Evolutionary conservation across 2,888 invertebrate species (phyloP), one percentile per base, ranked within the genome.

Genomic region (Cabera pusaria): DNA sequence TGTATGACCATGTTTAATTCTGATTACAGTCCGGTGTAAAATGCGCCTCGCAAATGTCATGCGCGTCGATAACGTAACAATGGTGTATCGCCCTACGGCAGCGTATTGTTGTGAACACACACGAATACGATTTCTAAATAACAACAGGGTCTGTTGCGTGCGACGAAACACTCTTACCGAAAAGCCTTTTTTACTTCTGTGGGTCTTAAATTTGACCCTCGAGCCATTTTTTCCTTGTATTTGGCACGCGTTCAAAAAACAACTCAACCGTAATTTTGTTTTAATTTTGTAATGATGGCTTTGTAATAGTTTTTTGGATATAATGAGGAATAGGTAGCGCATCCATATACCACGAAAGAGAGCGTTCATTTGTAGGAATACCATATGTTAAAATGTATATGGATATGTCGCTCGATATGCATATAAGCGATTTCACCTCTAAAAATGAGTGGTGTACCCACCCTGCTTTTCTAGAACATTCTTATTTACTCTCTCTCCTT

Each of bases 11-110:
- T n/a, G n/a, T n/a, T n/a, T n/a, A n/a, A n/a, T n/a, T n/a, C n/a
- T n/a, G n/a, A n/a, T 52, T 70, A 67, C 35, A 31, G 1, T 4
- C 6, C 29, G 35, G 35, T 41, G 41, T 40, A 9, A 40, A 5
- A 18, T 2, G 20, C 19, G 3, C 0, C 21, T 10, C 6, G 41
- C 60, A 60, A 72, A 72, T 72, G 69, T 67, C 68, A 65, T 59
- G 67, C 60, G 48, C 37, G 59, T 63, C 66, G 68, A 68, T 67
- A 66, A 61, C 56, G 49, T 56, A 68, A 73, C 72, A 72, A 73
- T 68, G 55, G 64, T 48, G 47, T 31, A 17, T 50, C n/a, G 59
- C 66, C 59, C 46, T 52, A 56, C 66, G 66, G 59, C 55, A 28
- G 44, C 43, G 59, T 58, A 71, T 72, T 72, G 68, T 68, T 59